Evolutionary conservation across 2,888 invertebrate genomes (phyloP).

Genomic region (Lochmaea crataegi): DNA sequence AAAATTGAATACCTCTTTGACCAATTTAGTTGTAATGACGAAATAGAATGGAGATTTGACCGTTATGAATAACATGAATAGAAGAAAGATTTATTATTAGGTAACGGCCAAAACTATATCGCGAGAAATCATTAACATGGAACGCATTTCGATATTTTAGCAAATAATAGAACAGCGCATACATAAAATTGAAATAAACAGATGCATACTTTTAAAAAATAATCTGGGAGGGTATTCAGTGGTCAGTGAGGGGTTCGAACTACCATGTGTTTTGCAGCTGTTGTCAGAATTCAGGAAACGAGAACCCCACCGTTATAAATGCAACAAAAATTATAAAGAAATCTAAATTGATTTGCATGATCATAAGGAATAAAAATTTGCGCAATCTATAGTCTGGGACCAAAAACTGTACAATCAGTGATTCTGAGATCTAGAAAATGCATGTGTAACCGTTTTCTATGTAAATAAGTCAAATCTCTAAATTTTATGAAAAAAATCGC

Average conservation of each 20-base stretch:
- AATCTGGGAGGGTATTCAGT: slow-evolving; percentile 50
- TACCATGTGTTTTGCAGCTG: slow-evolving; percentile 57
- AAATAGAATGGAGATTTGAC: not conserved
- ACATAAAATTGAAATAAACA: slow-evolving; percentile 52
- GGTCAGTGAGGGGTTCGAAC: slow-evolving; percentile 44
- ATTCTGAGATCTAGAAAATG: not conserved
- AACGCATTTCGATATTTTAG: slow-evolving; percentile 24
- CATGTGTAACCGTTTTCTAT: not conserved
- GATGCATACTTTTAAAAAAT: slow-evolving; percentile 62
- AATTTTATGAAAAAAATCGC: too few species aligned
- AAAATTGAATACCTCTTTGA: not conserved
- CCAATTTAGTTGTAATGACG: not conserved
- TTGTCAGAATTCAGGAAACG: slow-evolving; percentile 64
- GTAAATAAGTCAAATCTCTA: too few species aligned
- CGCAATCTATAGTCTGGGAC: slow-evolving; percentile 16
- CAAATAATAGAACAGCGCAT: slow-evolving; percentile 30
- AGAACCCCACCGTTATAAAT: slow-evolving; percentile 57
- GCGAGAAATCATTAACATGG: slow-evolving; percentile 3
- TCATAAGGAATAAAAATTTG: slow-evolving; percentile 45
- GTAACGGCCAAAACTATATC: slow-evolving; percentile 5
- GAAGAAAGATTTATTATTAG: slow-evolving; percentile 6
- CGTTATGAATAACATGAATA: not conserved
- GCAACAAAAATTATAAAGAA: slow-evolving; percentile 59
- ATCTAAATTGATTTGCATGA: slow-evolving; percentile 61
- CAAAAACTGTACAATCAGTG: not conserved